Evolutionary conservation across 2,888 invertebrate genomes (phyloP).

Genomic region (Rhamnusium bicolor): DNA sequence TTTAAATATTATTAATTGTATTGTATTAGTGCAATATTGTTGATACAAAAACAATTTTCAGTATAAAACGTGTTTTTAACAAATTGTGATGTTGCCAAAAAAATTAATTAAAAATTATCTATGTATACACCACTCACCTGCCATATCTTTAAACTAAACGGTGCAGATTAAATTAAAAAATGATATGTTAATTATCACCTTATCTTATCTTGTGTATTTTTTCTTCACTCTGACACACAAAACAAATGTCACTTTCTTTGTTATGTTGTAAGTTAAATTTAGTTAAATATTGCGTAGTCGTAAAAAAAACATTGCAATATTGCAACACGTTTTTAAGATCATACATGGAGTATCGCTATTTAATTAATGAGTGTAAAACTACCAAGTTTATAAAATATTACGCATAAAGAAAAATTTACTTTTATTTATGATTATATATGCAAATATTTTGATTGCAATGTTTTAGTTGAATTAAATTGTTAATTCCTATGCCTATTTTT

Average conservation of each 20-base stretch:
- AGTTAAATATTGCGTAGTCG: not conserved
- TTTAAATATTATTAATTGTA: too few relatives aligned
- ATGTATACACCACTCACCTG: conserved; percentile 21
- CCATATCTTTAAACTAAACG: conserved; percentile 13
- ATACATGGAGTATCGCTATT: not conserved
- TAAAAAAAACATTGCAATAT: conserved; percentile 8
- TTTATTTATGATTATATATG: too few relatives aligned
- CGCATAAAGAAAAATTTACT: too few relatives aligned
- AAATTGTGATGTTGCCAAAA: conserved; percentile 10
- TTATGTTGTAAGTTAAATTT: not conserved
- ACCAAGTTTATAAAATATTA: not conserved
- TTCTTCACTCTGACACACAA: conserved; percentile 5
- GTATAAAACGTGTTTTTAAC: not conserved
- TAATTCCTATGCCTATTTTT: too few relatives aligned
- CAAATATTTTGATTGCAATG: too few relatives aligned
- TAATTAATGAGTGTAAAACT: not conserved
- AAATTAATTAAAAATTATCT: conserved; percentile 8
- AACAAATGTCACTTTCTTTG: not conserved
- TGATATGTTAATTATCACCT: conserved; percentile 15
- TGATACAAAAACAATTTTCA: too few relatives aligned
- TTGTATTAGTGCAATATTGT: too few relatives aligned
- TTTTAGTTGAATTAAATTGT: too few relatives aligned
- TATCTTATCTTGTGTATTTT: conserved; percentile 24
- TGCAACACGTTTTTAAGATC: not conserved
- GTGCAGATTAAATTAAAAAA: conserved; percentile 14